A percentile compares a stretch with the other conserved stretches of the same genome.
Conservation (phyloP, 2,113 vertebrate species). For the Lipotes vexillifer region DNA sequence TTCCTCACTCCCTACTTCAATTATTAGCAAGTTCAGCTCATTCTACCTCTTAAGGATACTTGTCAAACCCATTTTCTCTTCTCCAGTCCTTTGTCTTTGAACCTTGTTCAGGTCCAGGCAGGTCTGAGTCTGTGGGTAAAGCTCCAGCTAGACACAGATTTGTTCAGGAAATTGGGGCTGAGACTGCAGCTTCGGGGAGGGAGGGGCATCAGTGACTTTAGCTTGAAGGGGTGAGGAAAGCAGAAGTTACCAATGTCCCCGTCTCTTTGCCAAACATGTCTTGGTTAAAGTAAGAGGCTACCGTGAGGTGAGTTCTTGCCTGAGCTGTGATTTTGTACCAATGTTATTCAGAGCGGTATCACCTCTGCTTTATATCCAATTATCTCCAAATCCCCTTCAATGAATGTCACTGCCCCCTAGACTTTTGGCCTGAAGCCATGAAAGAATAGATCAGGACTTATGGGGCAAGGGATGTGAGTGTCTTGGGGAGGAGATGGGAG, state of each 20-base stretch:
- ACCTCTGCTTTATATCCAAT: not conserved
- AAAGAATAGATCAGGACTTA: not conserved
- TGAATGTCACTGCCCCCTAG: not conserved
- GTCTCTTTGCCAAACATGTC: not conserved
- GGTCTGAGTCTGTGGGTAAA: not conserved
- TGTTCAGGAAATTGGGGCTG: not conserved
- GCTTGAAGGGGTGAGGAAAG: not conserved
- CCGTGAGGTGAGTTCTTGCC: not conserved
- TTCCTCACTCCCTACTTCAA: not conserved
- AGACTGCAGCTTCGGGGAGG: accelerated
- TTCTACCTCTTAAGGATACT: not conserved
- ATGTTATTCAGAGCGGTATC: not conserved
- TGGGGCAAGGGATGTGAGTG: not conserved
- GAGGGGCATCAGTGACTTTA: not conserved
- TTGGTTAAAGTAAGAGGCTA: not conserved
- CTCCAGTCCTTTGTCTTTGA: not conserved
- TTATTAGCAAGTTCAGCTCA: not conserved
- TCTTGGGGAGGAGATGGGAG: not conserved
- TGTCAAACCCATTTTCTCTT: not conserved
- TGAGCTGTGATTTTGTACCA: not conserved
- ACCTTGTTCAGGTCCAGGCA: not conserved
- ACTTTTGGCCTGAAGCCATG: not conserved
- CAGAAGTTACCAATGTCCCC: not conserved
- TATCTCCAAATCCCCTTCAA: not conserved
- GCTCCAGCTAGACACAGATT: not conserved